Conservation (phyloP, 1,140 invertebrate species). For the Battus philenor region DNA sequence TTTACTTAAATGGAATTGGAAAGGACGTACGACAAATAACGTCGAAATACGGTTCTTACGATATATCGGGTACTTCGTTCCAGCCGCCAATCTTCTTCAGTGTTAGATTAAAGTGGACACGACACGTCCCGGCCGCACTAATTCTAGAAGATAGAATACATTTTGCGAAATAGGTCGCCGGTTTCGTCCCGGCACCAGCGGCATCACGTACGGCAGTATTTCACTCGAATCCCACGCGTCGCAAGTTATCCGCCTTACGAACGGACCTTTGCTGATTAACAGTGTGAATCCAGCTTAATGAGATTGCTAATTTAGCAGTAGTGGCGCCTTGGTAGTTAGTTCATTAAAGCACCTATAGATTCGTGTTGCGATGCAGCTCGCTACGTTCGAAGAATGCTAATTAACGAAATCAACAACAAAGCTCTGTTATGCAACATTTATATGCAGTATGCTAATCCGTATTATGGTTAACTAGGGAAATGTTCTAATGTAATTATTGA, state of each 20-base stretch:
- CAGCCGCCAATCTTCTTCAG: background rate
- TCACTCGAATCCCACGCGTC: slow-evolving; percentile 23
- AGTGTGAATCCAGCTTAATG: slow-evolving; percentile 28
- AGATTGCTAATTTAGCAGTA: slow-evolving; percentile 24
- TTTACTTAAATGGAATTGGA: too few relatives aligned
- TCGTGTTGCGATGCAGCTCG: slow-evolving; percentile 4
- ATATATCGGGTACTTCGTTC: background rate
- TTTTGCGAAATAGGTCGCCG: slow-evolving; percentile 7
- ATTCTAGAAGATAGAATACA: slow-evolving; percentile 13
- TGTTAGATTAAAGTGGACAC: slow-evolving; percentile 14
- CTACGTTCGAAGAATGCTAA: slow-evolving; percentile 8
- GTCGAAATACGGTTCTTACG: background rate
- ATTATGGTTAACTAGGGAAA: background rate
- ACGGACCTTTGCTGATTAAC: slow-evolving; percentile 26
- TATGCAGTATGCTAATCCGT: slow-evolving; percentile 1
- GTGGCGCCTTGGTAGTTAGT: slow-evolving; percentile 8
- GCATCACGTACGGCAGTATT: slow-evolving; percentile 27
- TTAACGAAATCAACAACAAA: slow-evolving; percentile 1
- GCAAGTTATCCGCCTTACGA: slow-evolving; percentile 18
- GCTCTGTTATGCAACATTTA: slow-evolving; percentile 7
- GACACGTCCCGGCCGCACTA: slow-evolving; percentile 4
- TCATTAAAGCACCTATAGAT: slow-evolving; percentile 9
- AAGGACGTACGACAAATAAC: too few relatives aligned
- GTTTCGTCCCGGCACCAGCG: background rate
- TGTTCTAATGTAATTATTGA: too few relatives aligned